Base-by-base conservation (phyloP, 2,797 vertebrate species). In the Gastrophryne carolinensis region DNA sequence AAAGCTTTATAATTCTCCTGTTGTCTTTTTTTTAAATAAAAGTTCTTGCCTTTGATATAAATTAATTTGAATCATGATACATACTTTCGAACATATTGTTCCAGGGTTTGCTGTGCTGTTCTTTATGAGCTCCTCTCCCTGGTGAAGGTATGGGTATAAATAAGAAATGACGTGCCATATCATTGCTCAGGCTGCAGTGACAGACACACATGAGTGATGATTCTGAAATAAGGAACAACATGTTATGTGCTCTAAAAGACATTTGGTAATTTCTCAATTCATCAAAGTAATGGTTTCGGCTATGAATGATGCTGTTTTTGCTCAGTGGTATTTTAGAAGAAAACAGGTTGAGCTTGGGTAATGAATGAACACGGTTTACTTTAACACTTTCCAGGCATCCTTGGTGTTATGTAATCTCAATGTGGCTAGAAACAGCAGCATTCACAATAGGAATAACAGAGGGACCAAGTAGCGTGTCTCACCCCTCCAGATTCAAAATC, bases 241-340 rank as follows among this genome's bases (percentile, higher is more conserved):
- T 77, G 67, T 77, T 77, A 71, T 77, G 66, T 71, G 74, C 74
- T 57, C 35, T 56, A 71, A 71, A 75, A 60, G 64, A 75, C 73
- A 61, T 75, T 75, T 37, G 73, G 54, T 75, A 75, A 75, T 75
- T 75, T 75, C 73, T 75, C 73, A 68, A 77, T 77, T 60, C 50
- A 77, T 71, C 66, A 77, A 64, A 64, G 41, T 77, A 77, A 71
- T 77, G 67, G 37, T 70, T 77, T 71, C 8, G 35, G 24, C 29
- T 49, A 77, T 64, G 52, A 71, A 63, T 63, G 50, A 77, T 61
- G 54, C 58, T 64, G 26, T 30, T n/a, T 70, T 70, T 52, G 13
- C 37, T 54, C 35, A 15, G 49, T 70, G 52, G 15, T 56, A 23
- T 63, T 56, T 44, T 29, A 26, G 37, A 70, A 50, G 47, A 29